Evolutionary conservation across 2,113 vertebrate genomes (phyloP).

Genomic region (Heteronetta atricapilla): DNA sequence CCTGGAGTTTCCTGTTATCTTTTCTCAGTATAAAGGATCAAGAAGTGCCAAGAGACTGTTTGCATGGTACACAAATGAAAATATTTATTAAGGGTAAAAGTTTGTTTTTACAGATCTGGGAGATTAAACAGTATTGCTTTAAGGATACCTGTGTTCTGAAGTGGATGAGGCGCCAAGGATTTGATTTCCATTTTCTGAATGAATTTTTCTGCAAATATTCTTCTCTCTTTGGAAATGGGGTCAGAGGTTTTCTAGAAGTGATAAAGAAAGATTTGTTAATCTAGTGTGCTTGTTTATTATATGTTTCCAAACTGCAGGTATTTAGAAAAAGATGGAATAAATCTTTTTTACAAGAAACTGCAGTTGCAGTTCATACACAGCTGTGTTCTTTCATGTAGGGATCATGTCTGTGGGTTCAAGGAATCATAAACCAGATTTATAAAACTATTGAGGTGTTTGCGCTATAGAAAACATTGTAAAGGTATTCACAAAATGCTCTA

Average conservation of each 20-base stretch:
- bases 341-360: not conserved
- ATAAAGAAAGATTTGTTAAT: not conserved
- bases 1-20: not conserved
- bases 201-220: not conserved
- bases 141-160: not conserved
- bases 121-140: slow-evolving; percentile 2
- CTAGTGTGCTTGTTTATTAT: not conserved
- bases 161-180: not conserved
- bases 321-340: not conserved
- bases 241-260: not conserved
- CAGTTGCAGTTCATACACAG: not conserved
- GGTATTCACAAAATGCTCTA: not conserved
- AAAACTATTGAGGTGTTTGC: not conserved
- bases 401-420: not conserved
- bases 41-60: not conserved
- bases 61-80: not conserved
- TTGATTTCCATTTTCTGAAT: not conserved
- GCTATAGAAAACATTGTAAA: not conserved
- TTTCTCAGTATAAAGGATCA: not conserved
- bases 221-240: not conserved
- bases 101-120: slow-evolving; percentile 26
- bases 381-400: not conserved
- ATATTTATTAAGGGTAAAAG: slow-evolving; percentile 6
- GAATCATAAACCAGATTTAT: not conserved
- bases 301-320: not conserved